phyloP scores from a whole-genome alignment of 2,888 invertebrate genomes.

The Tetanocera ferruginea region DNA sequence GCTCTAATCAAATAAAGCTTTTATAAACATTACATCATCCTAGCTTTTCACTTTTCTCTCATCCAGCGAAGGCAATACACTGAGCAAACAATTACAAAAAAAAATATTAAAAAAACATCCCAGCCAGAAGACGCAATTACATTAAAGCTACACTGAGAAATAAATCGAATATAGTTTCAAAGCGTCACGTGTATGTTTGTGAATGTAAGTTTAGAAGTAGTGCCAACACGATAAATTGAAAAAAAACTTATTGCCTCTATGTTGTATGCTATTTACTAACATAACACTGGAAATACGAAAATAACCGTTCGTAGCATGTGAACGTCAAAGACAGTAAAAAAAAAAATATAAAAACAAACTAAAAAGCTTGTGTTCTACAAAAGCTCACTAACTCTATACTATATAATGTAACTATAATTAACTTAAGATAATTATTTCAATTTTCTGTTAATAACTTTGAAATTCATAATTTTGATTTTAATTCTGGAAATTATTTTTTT shows the following conservation, averaged over 20 bases:
- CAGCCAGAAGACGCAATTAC: slow-evolving; percentile 11
- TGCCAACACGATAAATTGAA: slow-evolving; percentile 1
- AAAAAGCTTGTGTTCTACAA: background rate
- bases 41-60: background rate
- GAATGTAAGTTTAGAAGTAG: slow-evolving; percentile 21
- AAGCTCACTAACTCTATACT: too few relatives aligned
- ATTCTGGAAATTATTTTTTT: background rate
- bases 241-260: background rate
- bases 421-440: too few relatives aligned
- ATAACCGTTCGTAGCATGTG: slow-evolving; percentile 5
- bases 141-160: slow-evolving; percentile 21
- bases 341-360: background rate
- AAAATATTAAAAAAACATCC: slow-evolving; percentile 45
- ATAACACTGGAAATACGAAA: background rate
- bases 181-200: slow-evolving; percentile 22
- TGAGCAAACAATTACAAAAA: slow-evolving; percentile 39
- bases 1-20: too few relatives aligned
- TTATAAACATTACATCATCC: too few relatives aligned
- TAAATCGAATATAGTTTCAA: background rate
- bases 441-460: too few relatives aligned
- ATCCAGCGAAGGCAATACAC: slow-evolving; percentile 50
- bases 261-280: slow-evolving; percentile 12
- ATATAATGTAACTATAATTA: too few relatives aligned
- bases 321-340: background rate
- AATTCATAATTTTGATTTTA: background rate